Evolutionary conservation across 1,140 invertebrate genomes (phyloP).

Genomic region (Oryzaephilus surinamensis): DNA sequence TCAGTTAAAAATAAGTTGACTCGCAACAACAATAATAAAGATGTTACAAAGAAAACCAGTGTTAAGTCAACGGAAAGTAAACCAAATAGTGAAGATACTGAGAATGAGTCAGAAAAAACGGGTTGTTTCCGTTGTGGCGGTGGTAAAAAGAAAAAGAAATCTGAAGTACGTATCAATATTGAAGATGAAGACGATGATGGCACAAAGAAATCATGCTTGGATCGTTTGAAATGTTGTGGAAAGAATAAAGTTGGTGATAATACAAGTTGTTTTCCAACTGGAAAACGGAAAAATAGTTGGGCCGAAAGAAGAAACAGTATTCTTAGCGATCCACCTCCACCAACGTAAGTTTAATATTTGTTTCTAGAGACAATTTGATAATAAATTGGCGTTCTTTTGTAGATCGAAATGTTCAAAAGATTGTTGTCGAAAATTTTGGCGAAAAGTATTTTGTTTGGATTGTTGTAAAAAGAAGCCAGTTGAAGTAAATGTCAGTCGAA

Average conservation of each 20-base stretch:
- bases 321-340: slow-evolving; percentile 18
- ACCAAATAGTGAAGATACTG: slow-evolving; percentile 6
- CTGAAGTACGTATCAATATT: slow-evolving; percentile 20
- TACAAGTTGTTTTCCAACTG: slow-evolving; percentile 21
- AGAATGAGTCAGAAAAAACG: slow-evolving; percentile 7
- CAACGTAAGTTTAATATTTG: background rate
- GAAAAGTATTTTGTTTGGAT: slow-evolving; percentile 30
- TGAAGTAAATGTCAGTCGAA: slow-evolving; percentile 36
- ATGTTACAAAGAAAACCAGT: no score
- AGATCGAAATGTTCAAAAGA: slow-evolving; percentile 21
- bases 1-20: slow-evolving; percentile 21
- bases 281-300: slow-evolving; percentile 32
- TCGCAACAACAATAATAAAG: no score
- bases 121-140: slow-evolving; percentile 25
- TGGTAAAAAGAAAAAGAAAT: slow-evolving; percentile 22
- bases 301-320: slow-evolving; percentile 33
- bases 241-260: slow-evolving; percentile 29
- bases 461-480: slow-evolving; percentile 33
- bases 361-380: no score
- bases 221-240: slow-evolving; percentile 27
- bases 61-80: slow-evolving; percentile 18
- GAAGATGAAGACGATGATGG: slow-evolving; percentile 22
- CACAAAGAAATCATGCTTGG: slow-evolving; percentile 15
- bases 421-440: slow-evolving; percentile 24
- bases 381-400: no score